Conservation (phyloP, 2,797 vertebrate genomes). For the Delichon dasypus region DNA sequence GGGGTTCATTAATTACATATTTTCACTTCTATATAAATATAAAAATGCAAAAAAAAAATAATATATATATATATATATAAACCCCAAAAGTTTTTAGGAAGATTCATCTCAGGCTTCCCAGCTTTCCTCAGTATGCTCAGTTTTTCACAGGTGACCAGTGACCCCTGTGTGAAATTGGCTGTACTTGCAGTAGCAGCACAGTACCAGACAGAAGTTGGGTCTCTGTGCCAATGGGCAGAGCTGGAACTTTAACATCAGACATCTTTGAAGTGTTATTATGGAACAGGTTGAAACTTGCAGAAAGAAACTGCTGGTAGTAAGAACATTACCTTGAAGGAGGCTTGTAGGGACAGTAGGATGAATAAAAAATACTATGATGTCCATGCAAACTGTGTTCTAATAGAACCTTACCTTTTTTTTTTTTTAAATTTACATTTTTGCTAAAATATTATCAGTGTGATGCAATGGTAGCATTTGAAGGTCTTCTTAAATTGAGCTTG, state of each 20-base stretch:
- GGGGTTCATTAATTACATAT: not conserved
- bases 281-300: not conserved
- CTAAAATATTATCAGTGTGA: conserved; percentile 9
- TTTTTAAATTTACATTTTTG: not conserved
- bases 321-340: not conserved
- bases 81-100: not conserved
- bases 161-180: not conserved
- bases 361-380: not conserved
- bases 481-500: not conserved
- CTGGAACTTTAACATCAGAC: not conserved
- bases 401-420: not conserved
- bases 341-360: not conserved
- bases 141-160: not conserved
- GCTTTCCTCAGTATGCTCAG: not conserved
- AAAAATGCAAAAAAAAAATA: not conserved
- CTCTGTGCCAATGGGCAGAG: not conserved
- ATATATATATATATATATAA: not conserved
- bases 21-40: not conserved
- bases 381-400: not conserved
- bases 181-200: not conserved
- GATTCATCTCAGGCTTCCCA: not conserved
- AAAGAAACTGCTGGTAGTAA: not conserved
- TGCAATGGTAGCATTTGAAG: not conserved
- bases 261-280: not conserved
- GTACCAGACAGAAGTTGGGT: not conserved